Conservation (phyloP, 1,140 invertebrate genomes). For the Theocolax elegans region DNA sequence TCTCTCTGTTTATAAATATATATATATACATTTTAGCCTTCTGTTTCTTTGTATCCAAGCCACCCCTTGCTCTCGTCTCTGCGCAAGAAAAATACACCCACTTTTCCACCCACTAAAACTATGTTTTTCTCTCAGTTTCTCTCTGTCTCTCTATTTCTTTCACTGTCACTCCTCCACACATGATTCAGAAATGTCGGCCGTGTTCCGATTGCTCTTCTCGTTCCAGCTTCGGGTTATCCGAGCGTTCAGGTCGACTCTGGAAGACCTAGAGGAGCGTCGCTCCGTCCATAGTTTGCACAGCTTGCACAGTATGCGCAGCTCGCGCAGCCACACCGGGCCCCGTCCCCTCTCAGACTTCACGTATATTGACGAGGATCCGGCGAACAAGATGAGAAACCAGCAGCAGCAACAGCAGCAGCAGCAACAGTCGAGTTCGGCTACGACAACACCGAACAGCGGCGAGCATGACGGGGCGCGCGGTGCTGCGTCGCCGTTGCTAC, state of each 20-base stretch:
- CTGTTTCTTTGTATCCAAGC: constrained; percentile 36
- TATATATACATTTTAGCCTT: neutral
- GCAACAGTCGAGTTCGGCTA: constrained; percentile 45
- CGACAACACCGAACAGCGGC: constrained; percentile 58
- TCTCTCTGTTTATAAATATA: neutral
- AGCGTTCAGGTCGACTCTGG: constrained; percentile 99
- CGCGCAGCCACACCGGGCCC: constrained; percentile 81
- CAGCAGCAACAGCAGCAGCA: constrained; percentile 51
- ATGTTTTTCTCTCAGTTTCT: neutral
- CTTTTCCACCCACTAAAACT: too few species aligned
- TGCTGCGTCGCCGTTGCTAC: constrained; percentile 61
- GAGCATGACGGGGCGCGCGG: constrained; percentile 52
- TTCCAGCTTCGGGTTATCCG: constrained; percentile 99
- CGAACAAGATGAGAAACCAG: constrained; percentile 66
- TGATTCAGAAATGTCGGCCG: constrained; percentile 53
- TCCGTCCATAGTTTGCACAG: constrained; percentile 97
- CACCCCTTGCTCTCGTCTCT: constrained; percentile 4
- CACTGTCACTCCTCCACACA: constrained; percentile 11
- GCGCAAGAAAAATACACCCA: neutral
- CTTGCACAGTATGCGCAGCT: constrained; percentile 92
- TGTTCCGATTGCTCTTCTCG: constrained; percentile 66
- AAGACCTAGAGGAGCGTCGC: constrained; percentile 98
- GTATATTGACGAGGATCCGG: constrained; percentile 90
- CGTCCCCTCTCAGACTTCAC: constrained; percentile 89
- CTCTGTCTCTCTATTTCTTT: constrained; percentile 10